Percentiles rank a stretch among this genome's conserved stretches.
Evolutionary conservation across 2,888 invertebrate genomes (phyloP).

Genomic region (Cistogaster globosa): DNA sequence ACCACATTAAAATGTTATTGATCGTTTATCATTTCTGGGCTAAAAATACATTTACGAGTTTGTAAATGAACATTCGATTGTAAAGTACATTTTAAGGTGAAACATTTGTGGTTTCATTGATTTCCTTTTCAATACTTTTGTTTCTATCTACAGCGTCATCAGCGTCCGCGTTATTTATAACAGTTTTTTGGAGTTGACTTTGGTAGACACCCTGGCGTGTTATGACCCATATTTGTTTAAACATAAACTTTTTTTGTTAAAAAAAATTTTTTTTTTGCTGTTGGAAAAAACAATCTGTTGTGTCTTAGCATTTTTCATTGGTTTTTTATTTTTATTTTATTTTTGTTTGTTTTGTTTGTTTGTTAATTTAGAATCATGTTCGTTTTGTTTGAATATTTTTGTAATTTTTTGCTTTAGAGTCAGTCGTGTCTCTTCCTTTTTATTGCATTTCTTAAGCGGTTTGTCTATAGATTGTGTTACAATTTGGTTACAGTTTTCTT

Average conservation of each 20-base stretch:
- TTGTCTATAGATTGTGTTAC: conserved; percentile 17
- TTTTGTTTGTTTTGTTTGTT: background rate
- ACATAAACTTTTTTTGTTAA: conserved; percentile 26
- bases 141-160: conserved; percentile 13
- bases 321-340: too few species aligned
- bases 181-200: conserved; percentile 43
- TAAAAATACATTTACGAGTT: conserved; percentile 22
- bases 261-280: conserved; percentile 6
- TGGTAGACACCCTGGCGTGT: conserved; percentile 71
- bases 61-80: conserved; percentile 31
- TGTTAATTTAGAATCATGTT: conserved; percentile 41
- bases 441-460: conserved; percentile 11
- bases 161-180: conserved; percentile 23
- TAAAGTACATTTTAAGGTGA: conserved; percentile 20
- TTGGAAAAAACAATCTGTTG: conserved; percentile 1
- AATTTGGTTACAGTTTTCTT: conserved; percentile 45
- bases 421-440: conserved; percentile 47
- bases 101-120: conserved; percentile 7
- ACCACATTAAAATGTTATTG: conserved; percentile 33
- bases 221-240: conserved; percentile 69
- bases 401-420: background rate
- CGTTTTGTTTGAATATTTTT: conserved; percentile 40
- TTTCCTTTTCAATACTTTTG: conserved; percentile 56
- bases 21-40: conserved; percentile 49
- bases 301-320: conserved; percentile 20